phyloP scores from a whole-genome alignment of 2,888 invertebrate genomes.

The Xestia xanthographa region DNA sequence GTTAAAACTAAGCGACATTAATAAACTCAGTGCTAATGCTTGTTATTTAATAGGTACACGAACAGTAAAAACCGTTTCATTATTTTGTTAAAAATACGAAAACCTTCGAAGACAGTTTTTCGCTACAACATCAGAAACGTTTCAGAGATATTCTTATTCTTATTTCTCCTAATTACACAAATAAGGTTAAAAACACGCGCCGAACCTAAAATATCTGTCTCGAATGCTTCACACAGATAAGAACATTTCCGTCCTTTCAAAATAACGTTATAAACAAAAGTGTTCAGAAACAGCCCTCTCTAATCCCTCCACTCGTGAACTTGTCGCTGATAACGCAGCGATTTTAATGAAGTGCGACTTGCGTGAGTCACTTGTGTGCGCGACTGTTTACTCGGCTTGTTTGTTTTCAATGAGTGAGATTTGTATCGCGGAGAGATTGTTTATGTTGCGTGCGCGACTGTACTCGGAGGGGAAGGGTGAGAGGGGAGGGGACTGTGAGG shows the following conservation, averaged over 20 bases:
- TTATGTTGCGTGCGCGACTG: conserved; percentile 14
- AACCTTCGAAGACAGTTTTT: neutral
- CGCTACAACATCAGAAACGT: conserved; percentile 9
- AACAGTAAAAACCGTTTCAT: neutral
- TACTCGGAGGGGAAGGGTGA: neutral
- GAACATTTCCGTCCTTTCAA: conserved; percentile 28
- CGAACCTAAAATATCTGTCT: conserved; percentile 32
- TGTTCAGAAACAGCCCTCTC: conserved; percentile 10
- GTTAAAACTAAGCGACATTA: neutral
- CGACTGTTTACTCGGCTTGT: conserved; percentile 34
- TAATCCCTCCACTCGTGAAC: conserved; percentile 25
- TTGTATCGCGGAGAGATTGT: conserved; percentile 26
- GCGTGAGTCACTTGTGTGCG: conserved; percentile 30
- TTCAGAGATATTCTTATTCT: conserved; percentile 8
- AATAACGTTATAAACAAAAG: conserved; percentile 50
- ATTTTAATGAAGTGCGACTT: conserved; percentile 49
- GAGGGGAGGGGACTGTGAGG: neutral
- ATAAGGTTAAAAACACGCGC: conserved; percentile 43
- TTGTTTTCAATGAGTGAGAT: conserved; percentile 45
- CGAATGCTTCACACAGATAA: conserved; percentile 34
- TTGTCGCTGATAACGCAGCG: conserved; percentile 33
- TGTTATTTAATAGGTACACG: neutral
- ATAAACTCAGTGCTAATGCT: conserved; percentile 1
- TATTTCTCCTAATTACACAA: conserved; percentile 41
- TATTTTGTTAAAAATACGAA: conserved; percentile 15